Percentiles rank a stretch among this genome's conserved stretches.
phyloP scores from a whole-genome alignment of 2,113 vertebrate genomes.

The Clarias batrachus region DNA sequence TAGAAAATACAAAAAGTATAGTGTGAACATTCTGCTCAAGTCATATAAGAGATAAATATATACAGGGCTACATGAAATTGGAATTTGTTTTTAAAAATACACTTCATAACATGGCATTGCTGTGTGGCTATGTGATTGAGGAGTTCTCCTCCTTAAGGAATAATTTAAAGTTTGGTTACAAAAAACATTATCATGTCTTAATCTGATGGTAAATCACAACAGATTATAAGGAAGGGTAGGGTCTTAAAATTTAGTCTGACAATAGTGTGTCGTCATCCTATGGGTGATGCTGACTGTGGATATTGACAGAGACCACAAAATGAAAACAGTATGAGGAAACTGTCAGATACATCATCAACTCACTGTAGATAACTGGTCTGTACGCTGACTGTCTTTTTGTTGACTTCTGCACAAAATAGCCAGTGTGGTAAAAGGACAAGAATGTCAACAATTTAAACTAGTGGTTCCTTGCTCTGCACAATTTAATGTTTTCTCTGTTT shows the following conservation, averaged over 20 bases:
- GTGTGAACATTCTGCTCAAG: not conserved
- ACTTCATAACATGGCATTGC: not conserved
- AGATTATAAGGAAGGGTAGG: not conserved
- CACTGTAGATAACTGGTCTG: not conserved
- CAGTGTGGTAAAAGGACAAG: not conserved
- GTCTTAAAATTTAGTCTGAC: not conserved
- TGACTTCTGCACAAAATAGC: not conserved
- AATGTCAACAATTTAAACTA: not conserved
- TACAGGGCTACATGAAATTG: not conserved
- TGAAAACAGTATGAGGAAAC: not conserved
- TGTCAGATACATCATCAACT: not conserved
- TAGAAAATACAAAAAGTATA: not conserved
- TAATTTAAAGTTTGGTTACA: not conserved
- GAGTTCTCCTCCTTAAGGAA: not conserved
- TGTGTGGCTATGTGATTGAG: not conserved
- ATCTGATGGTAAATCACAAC: not conserved
- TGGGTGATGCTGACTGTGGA: not conserved
- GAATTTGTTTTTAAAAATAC: not conserved
- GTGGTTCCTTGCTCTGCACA: too few relatives aligned
- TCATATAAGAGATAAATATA: not conserved
- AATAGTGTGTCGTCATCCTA: not conserved
- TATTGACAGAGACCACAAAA: not conserved
- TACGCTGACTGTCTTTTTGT: not conserved
- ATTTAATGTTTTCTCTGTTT: too few relatives aligned
- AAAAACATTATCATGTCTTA: not conserved